Conservation (phyloP, 2,113 vertebrate genomes). For the Physeter macrocephalus region DNA sequence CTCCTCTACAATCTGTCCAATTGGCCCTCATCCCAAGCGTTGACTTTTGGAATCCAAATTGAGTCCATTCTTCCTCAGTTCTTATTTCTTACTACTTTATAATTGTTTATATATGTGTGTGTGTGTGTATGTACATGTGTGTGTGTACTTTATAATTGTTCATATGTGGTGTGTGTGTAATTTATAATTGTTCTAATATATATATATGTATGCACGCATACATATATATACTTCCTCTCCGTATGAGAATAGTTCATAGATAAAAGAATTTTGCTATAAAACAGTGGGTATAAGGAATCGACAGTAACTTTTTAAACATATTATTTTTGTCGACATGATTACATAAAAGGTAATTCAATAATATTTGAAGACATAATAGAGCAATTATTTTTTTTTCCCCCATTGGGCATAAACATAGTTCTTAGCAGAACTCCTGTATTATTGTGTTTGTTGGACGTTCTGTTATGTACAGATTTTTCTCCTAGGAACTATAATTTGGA, state of each 20-base stretch:
- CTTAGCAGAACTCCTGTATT: background rate
- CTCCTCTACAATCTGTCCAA: background rate
- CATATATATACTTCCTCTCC: background rate
- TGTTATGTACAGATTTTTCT: background rate
- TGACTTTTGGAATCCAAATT: background rate
- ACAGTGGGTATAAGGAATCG: background rate
- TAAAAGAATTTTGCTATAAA: background rate
- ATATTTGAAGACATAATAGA: background rate
- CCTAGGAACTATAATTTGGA: background rate
- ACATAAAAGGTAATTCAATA: background rate
- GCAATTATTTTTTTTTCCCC: no score
- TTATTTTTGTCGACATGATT: background rate
- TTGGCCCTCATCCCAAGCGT: background rate
- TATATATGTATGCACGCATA: background rate
- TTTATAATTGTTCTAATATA: background rate
- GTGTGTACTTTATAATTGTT: background rate
- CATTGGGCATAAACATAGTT: background rate
- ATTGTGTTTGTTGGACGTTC: background rate
- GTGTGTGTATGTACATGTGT: no score
- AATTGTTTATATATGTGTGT: background rate
- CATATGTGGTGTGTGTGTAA: no score
- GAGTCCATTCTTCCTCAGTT: background rate
- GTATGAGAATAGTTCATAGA: background rate
- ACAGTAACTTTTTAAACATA: background rate
- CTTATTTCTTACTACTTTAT: background rate